Evolutionary conservation across 2,797 vertebrate species (phyloP).

Genomic region (Cichlasoma orientale): DNA sequence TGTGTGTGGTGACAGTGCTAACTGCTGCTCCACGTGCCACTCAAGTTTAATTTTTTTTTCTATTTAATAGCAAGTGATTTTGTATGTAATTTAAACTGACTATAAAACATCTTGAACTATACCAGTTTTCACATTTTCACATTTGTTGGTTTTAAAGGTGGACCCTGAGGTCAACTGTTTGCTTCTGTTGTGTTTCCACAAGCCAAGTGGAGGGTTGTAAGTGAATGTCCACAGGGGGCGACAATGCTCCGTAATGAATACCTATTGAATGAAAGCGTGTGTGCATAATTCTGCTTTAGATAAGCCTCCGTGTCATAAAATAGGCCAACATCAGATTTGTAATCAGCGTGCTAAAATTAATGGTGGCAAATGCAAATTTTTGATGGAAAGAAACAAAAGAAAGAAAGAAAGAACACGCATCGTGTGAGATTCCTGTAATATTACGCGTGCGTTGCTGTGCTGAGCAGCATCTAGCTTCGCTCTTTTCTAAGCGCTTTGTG

Average conservation of each 20-base stretch:
- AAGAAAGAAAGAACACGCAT: background rate
- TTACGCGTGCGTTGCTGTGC: background rate
- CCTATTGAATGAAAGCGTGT: background rate
- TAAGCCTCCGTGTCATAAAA: background rate
- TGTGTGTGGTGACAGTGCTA: no score
- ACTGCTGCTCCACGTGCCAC: no score
- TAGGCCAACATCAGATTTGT: background rate
- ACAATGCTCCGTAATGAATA: constrained; percentile 41
- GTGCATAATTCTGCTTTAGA: background rate
- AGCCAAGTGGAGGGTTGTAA: background rate
- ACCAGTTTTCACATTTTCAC: no score
- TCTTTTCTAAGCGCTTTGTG: constrained; percentile 60
- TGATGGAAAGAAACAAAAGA: no score
- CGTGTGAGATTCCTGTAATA: background rate
- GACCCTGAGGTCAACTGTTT: background rate
- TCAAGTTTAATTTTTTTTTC: no score
- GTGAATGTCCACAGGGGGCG: constrained; percentile 68
- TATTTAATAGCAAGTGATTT: background rate
- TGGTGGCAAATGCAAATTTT: background rate
- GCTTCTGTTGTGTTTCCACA: background rate
- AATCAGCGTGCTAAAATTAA: rapidly evolving
- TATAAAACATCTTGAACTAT: background rate
- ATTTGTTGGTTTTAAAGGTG: background rate
- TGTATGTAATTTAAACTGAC: background rate
- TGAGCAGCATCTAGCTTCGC: background rate